These are phyloP conservation scores for Bettongia penicillata DNA, from an alignment of 2,113 vertebrate genomes.

Conservation along the genomic window DNA sequence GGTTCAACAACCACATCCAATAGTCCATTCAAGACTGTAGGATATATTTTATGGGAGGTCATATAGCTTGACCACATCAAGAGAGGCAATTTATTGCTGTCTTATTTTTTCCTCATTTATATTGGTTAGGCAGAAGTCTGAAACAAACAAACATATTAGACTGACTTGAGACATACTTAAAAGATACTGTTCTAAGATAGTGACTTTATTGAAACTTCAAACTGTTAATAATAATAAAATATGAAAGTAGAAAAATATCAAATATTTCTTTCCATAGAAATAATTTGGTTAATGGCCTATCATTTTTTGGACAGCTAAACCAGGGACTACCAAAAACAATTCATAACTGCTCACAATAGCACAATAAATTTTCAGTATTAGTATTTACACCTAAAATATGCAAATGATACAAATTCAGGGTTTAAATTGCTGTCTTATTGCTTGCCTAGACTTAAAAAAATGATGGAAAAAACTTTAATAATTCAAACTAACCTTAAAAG, in stretches of 20 bases:
- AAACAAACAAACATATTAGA: background rate
- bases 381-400: background rate
- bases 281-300: background rate
- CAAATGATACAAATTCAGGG: background rate
- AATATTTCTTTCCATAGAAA: background rate
- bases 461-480: background rate
- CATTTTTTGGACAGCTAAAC: background rate
- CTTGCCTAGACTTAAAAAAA: background rate
- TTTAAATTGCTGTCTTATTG: background rate
- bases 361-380: background rate
- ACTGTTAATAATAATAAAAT: background rate
- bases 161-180: background rate
- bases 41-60: background rate
- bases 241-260: background rate
- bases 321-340: too few relatives aligned
- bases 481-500: background rate
- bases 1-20: background rate
- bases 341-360: too few relatives aligned
- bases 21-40: background rate
- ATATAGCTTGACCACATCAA: background rate
- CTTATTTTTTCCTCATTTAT: background rate
- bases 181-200: background rate
- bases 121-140: background rate
- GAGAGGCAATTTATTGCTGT: background rate
- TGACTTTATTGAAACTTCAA: background rate